phyloP scores from a whole-genome alignment of 2,113 vertebrate species.

The Okapia johnstoni region DNA sequence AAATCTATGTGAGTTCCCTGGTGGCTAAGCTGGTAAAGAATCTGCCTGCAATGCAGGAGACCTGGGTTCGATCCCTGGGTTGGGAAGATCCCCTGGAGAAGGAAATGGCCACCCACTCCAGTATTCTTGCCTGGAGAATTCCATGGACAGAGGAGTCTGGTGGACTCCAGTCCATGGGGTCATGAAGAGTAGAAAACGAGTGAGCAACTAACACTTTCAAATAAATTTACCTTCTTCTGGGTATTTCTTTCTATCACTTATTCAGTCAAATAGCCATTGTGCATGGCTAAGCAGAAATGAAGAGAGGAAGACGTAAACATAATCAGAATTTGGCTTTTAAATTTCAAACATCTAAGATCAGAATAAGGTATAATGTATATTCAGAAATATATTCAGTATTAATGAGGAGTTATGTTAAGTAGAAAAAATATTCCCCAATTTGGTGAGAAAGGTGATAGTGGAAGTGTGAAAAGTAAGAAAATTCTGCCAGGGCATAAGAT shows the following conservation, averaged over 20 bases:
- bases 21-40: neutral
- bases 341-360: neutral
- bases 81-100: neutral
- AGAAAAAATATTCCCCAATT: neutral
- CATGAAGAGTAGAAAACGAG: neutral
- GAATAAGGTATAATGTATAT: neutral
- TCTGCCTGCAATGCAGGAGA: neutral
- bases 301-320: neutral
- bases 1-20: neutral
- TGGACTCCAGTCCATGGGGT: neutral
- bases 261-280: neutral
- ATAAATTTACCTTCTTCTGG: neutral
- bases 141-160: neutral
- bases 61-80: neutral
- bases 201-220: neutral
- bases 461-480: neutral
- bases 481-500: neutral
- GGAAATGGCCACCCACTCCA: neutral
- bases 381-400: neutral
- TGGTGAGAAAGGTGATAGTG: neutral
- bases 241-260: neutral
- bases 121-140: neutral
- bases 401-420: neutral
- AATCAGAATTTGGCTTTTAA: neutral
- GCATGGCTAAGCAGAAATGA: neutral